A percentile compares a stretch with the other conserved stretches of the same genome.
Conservation (phyloP, 2,797 vertebrate genomes). For the Setipinna tenuifilis region DNA sequence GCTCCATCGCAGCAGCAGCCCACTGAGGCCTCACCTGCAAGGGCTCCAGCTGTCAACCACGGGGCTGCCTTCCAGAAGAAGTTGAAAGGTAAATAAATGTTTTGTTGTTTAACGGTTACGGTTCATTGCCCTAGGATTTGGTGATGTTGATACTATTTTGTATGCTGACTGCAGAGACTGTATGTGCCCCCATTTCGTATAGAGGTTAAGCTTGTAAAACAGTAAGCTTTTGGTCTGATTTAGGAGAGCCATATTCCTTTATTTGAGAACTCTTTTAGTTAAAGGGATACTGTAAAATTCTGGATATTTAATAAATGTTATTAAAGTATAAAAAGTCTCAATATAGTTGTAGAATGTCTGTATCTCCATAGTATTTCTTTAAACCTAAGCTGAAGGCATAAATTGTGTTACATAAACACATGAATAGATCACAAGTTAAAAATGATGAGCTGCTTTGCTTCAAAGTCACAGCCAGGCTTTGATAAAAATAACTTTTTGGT, state of each 20-base stretch:
- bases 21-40: neutral
- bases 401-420: neutral
- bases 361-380: neutral
- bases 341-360: too few relatives aligned
- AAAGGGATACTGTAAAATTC: too few relatives aligned
- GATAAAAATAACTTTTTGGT: conserved; percentile 3
- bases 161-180: neutral
- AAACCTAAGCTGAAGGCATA: neutral
- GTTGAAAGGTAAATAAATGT: neutral
- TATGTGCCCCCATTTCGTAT: too few relatives aligned
- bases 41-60: neutral
- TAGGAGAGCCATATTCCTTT: neutral
- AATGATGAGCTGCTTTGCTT: neutral
- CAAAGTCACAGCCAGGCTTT: neutral
- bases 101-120: neutral
- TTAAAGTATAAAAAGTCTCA: too few relatives aligned
- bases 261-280: neutral
- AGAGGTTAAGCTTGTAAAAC: too few relatives aligned
- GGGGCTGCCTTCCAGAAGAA: neutral
- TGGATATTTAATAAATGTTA: too few relatives aligned
- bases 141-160: neutral
- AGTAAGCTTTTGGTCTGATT: neutral
- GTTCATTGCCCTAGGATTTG: neutral
- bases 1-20: neutral
- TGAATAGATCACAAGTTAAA: neutral